phyloP scores from a whole-genome alignment of 2,888 invertebrate species.

The Cheilosia scutellata region DNA sequence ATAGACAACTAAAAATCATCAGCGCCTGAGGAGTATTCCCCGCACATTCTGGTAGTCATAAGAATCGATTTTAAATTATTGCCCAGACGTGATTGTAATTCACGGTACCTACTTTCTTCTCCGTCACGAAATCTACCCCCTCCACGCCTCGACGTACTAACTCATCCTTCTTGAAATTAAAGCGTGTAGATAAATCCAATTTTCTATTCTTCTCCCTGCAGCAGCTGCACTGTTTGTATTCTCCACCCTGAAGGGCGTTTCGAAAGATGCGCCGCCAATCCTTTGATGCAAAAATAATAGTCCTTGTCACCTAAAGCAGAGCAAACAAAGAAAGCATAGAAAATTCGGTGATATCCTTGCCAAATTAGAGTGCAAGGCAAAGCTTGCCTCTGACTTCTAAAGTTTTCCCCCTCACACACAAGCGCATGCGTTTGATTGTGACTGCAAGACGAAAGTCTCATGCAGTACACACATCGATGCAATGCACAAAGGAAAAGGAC shows the following conservation, averaged over 20 bases:
- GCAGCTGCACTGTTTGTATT: slow-evolving; percentile 26
- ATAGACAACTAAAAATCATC: slow-evolving; percentile 4
- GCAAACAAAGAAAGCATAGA: slow-evolving; percentile 40
- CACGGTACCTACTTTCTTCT: slow-evolving; percentile 67
- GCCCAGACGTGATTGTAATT: slow-evolving; percentile 83
- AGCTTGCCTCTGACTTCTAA: slow-evolving; percentile 52
- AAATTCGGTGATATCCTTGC: slow-evolving; percentile 13
- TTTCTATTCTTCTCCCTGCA: slow-evolving; percentile 19
- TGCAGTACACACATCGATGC: slow-evolving; percentile 60
- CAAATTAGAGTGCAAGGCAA: slow-evolving; percentile 56
- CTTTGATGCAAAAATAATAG: slow-evolving; percentile 35
- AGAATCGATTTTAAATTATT: slow-evolving; percentile 82
- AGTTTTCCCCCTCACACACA: slow-evolving; percentile 21
- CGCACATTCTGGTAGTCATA: slow-evolving; percentile 78
- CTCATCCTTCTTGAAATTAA: slow-evolving; percentile 1
- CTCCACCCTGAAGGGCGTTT: slow-evolving; percentile 61
- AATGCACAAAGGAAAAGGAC: slow-evolving; percentile 55
- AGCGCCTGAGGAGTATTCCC: slow-evolving; percentile 18
- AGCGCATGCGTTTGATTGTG: slow-evolving; percentile 61
- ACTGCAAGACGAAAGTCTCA: slow-evolving; percentile 54
- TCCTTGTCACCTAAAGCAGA: slow-evolving; percentile 41
- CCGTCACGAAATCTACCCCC: slow-evolving; percentile 25
- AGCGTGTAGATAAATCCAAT: slow-evolving; percentile 28
- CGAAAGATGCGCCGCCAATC: slow-evolving; percentile 54
- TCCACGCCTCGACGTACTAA: slow-evolving; percentile 1